These are phyloP conservation scores for Gracilinanus agilis DNA, from an alignment of 2,113 vertebrate genomes.

Conservation along the genomic window DNA sequence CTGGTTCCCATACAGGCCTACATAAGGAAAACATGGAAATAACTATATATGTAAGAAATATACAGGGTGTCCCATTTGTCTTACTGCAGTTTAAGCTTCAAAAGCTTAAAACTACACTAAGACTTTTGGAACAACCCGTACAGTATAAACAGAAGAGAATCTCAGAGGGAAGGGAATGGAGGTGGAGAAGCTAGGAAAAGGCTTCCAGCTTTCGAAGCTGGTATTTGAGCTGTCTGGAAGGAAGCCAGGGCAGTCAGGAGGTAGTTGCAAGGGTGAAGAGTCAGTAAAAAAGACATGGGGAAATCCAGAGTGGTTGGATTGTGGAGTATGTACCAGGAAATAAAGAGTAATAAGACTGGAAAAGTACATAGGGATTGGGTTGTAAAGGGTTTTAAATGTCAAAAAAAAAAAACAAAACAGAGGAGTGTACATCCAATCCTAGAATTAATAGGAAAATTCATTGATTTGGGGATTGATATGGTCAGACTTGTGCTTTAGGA, in stretches of 20 bases:
- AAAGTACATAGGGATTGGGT: background rate
- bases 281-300: background rate
- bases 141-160: background rate
- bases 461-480: background rate
- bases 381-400: background rate
- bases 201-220: background rate
- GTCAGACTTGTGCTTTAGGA: background rate
- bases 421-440: too few relatives aligned
- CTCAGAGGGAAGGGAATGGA: background rate
- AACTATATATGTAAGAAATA: background rate
- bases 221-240: background rate
- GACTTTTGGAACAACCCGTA: background rate
- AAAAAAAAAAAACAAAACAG: too few relatives aligned
- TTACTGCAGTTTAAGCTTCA: background rate
- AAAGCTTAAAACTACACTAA: background rate
- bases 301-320: background rate
- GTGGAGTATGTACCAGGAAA: background rate
- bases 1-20: background rate
- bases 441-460: background rate
- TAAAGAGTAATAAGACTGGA: background rate
- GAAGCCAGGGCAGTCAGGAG: background rate
- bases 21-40: background rate
- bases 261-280: background rate
- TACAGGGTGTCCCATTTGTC: background rate
- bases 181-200: background rate